A percentile compares a stretch with the other conserved stretches of the same genome.
Conservation (phyloP, 2,797 vertebrate genomes). For the Peromyscus eremicus region DNA sequence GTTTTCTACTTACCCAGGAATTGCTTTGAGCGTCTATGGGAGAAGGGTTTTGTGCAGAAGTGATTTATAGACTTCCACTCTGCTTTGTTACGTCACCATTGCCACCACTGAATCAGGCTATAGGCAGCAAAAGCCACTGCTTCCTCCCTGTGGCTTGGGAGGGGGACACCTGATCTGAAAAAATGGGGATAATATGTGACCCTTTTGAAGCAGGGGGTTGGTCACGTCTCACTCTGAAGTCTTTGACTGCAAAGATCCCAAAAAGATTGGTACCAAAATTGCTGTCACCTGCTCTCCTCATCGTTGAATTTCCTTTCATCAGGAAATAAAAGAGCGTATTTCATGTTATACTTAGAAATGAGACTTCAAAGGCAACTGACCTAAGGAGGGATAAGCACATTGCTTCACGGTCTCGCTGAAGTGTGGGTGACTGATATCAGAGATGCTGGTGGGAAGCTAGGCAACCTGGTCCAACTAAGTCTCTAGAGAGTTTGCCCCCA, state of each 20-base stretch:
- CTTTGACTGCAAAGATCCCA: slow-evolving; percentile 5
- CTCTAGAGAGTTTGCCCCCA: not conserved
- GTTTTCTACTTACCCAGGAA: not conserved
- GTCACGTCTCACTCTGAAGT: not conserved
- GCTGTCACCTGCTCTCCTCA: not conserved
- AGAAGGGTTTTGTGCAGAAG: not conserved
- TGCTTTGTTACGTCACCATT: not conserved
- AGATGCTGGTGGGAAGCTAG: slow-evolving; percentile 10
- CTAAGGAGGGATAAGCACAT: not conserved
- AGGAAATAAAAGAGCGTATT: slow-evolving; percentile 16
- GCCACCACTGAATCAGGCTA: not conserved
- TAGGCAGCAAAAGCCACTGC: not conserved
- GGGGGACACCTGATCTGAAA: slow-evolving; percentile 30
- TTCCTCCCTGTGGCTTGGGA: not conserved
- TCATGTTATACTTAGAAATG: slow-evolving; percentile 57
- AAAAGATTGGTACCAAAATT: slow-evolving; percentile 25
- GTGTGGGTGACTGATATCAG: slow-evolving; percentile 35
- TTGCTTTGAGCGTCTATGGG: not conserved
- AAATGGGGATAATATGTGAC: not conserved
- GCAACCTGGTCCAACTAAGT: slow-evolving; percentile 13
- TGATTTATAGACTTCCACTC: not conserved
- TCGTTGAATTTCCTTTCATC: slow-evolving; percentile 39
- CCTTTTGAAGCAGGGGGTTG: slow-evolving; percentile 12
- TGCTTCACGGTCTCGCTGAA: slow-evolving; percentile 49
- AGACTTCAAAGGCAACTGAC: slow-evolving; percentile 16